A percentile compares a stretch with the other conserved stretches of the same genome.
Conservation (phyloP, 2,113 vertebrate genomes). For the Ptilorrhoa leucosticta region DNA sequence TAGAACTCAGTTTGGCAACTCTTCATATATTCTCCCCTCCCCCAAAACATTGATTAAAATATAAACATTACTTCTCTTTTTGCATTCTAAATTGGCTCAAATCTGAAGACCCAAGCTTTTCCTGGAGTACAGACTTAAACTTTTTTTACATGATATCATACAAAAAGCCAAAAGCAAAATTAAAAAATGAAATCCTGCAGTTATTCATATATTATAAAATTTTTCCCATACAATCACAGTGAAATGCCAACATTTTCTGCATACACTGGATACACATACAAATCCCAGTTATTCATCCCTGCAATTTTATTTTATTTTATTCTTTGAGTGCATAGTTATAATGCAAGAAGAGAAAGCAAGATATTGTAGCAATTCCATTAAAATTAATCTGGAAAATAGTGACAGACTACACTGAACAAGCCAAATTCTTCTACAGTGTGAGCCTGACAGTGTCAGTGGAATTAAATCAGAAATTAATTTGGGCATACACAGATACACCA, state of each 20-base stretch:
- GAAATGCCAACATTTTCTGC: background rate
- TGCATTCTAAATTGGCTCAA: background rate
- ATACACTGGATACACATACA: background rate
- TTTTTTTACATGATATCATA: background rate
- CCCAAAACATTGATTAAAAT: background rate
- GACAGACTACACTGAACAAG: background rate
- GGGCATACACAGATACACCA: background rate
- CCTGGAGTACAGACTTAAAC: background rate
- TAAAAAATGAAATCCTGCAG: background rate
- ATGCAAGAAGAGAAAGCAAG: background rate
- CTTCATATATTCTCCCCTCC: background rate
- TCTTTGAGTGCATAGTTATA: background rate
- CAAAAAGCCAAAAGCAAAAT: background rate
- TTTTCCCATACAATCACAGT: background rate
- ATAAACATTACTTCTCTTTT: background rate
- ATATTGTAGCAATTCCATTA: background rate
- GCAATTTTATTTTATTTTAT: background rate
- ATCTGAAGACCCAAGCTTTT: background rate
- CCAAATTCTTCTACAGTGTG: background rate
- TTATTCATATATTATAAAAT: background rate
- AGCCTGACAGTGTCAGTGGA: background rate
- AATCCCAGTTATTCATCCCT: background rate
- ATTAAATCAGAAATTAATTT: background rate
- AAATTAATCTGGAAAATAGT: background rate
- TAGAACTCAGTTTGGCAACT: background rate